phyloP scores from a whole-genome alignment of 2,113 vertebrate species.

The Phalacrocorax brasilianus region DNA sequence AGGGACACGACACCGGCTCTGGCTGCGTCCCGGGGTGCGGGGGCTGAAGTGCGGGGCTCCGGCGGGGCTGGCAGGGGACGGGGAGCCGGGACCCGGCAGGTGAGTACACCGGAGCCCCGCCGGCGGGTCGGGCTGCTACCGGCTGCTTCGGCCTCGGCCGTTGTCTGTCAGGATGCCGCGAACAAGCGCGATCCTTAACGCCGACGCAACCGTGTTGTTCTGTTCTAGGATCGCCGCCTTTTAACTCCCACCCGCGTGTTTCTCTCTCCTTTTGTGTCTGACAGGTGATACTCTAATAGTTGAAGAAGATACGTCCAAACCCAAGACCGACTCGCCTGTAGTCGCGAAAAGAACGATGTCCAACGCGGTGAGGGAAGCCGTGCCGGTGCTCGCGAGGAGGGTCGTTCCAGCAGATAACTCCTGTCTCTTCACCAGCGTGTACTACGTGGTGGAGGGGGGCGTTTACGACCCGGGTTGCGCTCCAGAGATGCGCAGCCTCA shows the following conservation, averaged over 20 bases:
- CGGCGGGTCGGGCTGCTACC: accelerated
- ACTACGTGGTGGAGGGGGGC: constrained; percentile 93
- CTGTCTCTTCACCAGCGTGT: constrained; percentile 96
- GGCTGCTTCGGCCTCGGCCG: neutral
- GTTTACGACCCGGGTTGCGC: constrained; percentile 87
- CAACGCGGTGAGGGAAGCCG: constrained; percentile 59
- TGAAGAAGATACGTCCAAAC: constrained; percentile 89
- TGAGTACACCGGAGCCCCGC: neutral
- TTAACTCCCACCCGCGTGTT: accelerated
- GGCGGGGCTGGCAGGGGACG: neutral
- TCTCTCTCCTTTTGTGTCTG: neutral
- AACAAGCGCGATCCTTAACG: accelerated
- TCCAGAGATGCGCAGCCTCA: constrained; percentile 91
- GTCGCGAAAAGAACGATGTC: constrained; percentile 71
- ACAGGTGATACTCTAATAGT: constrained; percentile 96
- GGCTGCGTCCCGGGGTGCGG: neutral
- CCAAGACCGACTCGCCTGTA: constrained; percentile 67
- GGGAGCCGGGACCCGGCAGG: neutral
- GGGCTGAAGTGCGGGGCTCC: neutral
- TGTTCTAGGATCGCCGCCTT: no score
- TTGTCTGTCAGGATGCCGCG: accelerated
- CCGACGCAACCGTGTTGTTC: accelerated
- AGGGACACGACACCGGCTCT: neutral
- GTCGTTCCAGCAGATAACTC: constrained; percentile 96
- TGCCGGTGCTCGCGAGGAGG: constrained; percentile 79